Evolutionary conservation across 2,113 vertebrate species (phyloP), one percentile per base, ranked within the genome.

Genomic region (Mormyrus lacerda): DNA sequence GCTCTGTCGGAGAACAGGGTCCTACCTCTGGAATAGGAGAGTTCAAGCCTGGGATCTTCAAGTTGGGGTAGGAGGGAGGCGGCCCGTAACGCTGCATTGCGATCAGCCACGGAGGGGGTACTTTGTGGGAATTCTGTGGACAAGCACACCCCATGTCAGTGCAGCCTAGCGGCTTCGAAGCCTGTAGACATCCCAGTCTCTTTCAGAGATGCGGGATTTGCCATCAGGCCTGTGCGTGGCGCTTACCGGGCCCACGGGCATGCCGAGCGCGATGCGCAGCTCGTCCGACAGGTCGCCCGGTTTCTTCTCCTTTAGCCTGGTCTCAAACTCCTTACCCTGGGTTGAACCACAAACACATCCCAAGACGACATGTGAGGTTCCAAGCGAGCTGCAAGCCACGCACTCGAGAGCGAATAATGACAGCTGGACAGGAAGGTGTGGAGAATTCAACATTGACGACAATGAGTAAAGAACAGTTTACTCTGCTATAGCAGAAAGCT

Each of bases 261-360:
- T 98, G 85, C 98, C 98, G 91, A 98, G 95, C 3, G 97, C 97
- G 24, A 97, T 96, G 3, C 97, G 94, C 85, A 99, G 94, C 92
- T 99, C 97, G 4, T 98, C 98, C 0, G 97, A 99, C 58, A 99
- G 94, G 88, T 99, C 97, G 0, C 98, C 97, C 0, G 97, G 98
- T 73, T 99, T 98, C 95, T 99, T 99, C 95, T 99, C 97, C 89
- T 98, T 99, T 87, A 99, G 95, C 0, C 97, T 94, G 0, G 97
- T 99, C 94, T 98, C 97, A 90, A 99, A 99, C 95, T 99, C 97
- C 92, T 98, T 99, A 1, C 98, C 97, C 97, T 98, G 91, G 85
- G 24, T 90, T 15, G 82, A 45, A 9, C 19, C 39, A 84, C 44
- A 47, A 47, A 88, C n/a, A 10, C 42, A 84, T 21, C 42, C 7